Evolutionary conservation across 2,113 vertebrate species (phyloP).

Genomic region (Anthoscopus minutus): DNA sequence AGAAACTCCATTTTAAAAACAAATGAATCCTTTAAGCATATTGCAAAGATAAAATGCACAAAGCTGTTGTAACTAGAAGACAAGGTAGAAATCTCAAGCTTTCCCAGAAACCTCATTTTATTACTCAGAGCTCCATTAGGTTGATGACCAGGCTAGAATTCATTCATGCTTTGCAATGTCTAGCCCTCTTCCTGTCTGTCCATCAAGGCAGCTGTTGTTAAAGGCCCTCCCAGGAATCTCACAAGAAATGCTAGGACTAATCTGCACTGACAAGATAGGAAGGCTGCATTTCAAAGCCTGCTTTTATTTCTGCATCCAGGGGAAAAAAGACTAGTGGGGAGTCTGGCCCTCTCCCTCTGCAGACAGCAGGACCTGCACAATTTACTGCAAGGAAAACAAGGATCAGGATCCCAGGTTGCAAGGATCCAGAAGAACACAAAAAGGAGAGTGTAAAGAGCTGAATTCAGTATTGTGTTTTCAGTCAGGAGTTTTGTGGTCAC

Average conservation of each 20-base stretch:
- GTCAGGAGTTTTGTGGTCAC: neutral
- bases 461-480: neutral
- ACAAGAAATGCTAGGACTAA: neutral
- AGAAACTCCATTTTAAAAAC: neutral
- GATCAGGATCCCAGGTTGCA: neutral
- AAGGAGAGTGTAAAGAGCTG: rapidly evolving
- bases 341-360: neutral
- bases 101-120: neutral
- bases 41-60: neutral
- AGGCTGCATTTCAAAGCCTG: neutral
- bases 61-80: neutral
- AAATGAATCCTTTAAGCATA: neutral
- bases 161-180: conserved; percentile 2
- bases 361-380: neutral
- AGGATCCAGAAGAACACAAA: neutral
- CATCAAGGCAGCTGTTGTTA: neutral
- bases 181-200: conserved; percentile 8
- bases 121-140: neutral
- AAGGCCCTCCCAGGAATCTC: neutral
- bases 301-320: neutral
- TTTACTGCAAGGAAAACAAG: neutral
- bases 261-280: rapidly evolving
- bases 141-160: neutral
- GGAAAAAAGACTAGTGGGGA: neutral
- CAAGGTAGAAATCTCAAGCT: neutral